Percentiles rank a stretch among this genome's conserved stretches.
These are phyloP conservation scores for Scaptomyza parva DNA, from an alignment of 2,888 invertebrate species.

Conservation along the genomic window DNA sequence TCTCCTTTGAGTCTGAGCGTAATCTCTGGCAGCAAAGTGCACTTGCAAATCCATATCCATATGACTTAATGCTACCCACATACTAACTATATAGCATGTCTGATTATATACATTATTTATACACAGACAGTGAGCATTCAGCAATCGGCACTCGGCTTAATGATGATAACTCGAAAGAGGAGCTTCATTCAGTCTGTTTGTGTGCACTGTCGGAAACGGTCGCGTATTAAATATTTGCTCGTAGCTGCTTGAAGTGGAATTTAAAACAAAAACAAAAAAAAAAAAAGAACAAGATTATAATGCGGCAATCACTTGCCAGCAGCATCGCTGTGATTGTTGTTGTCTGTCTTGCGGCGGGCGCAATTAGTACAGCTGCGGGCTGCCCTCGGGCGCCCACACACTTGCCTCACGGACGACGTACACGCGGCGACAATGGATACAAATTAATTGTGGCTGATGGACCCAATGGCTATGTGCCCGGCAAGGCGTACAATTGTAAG, in stretches of 20 bases:
- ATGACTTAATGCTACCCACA: conserved; percentile 19
- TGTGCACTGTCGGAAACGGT: conserved; percentile 53
- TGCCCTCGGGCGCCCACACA: conserved; percentile 83
- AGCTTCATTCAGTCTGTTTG: conserved; percentile 50
- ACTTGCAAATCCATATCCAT: conserved; percentile 23
- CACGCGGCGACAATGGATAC: conserved; percentile 94
- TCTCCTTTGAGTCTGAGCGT: background rate
- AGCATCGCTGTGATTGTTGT: conserved; percentile 58
- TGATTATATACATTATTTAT: conserved; percentile 24
- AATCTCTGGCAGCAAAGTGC: conserved; percentile 50
- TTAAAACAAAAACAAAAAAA: conserved; percentile 37
- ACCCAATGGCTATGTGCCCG: conserved; percentile 92
- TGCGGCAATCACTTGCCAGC: conserved; percentile 68
- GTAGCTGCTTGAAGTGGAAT: conserved; percentile 15
- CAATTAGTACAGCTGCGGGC: conserved; percentile 78
- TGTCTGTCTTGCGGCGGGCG: conserved; percentile 53
- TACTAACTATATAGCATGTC: conserved; percentile 40
- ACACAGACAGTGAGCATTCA: conserved; percentile 6
- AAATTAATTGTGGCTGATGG: conserved; percentile 92
- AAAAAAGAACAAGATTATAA: too few relatives aligned
- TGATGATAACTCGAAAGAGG: conserved; percentile 44
- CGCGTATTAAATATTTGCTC: conserved; percentile 29
- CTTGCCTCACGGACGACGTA: conserved; percentile 85
- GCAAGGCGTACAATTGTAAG: conserved; percentile 92
- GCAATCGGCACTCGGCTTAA: conserved; percentile 28